A percentile compares a stretch with the other conserved stretches of the same genome.
These are phyloP conservation scores for Forbesichthys papilliferus DNA, from an alignment of 2,113 vertebrate species.

Conservation along the genomic window DNA sequence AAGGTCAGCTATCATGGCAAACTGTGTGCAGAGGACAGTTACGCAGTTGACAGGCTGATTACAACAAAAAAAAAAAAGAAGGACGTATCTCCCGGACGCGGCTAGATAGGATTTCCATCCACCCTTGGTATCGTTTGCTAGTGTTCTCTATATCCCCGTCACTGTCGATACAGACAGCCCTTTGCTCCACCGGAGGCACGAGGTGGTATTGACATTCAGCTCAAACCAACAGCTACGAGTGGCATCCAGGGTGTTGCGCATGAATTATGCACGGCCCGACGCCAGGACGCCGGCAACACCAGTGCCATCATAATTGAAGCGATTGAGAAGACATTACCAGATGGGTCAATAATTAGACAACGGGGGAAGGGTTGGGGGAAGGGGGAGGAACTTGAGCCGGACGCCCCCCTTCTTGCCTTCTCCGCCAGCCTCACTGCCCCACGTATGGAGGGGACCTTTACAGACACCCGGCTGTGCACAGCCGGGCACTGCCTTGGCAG, in stretches of 20 bases:
- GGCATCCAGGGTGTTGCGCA: conserved; percentile 73
- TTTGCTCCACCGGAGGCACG: conserved; percentile 58
- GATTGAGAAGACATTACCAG: conserved; percentile 82
- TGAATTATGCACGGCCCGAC: conserved; percentile 80
- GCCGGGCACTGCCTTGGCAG: conserved; percentile 34
- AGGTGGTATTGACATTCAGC: conserved; percentile 79
- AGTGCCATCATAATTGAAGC: conserved; percentile 83
- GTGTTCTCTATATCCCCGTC: conserved; percentile 55
- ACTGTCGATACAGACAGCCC: conserved; percentile 74
- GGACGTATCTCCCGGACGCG: conserved; percentile 43
- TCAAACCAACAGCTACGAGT: conserved; percentile 74
- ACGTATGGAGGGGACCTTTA: conserved; percentile 62
- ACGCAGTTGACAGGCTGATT: conserved; percentile 33
- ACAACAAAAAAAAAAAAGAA: conserved; percentile 2
- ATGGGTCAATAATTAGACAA: conserved; percentile 80
- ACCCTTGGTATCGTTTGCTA: conserved; percentile 60
- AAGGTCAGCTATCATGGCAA: conserved; percentile 67
- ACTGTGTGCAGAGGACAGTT: conserved; percentile 55
- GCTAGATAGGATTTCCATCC: conserved; percentile 55
- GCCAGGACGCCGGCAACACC: conserved; percentile 76
- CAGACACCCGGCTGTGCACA: conserved; percentile 35
- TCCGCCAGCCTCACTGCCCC: conserved; percentile 57
- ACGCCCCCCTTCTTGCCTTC: conserved; percentile 56
- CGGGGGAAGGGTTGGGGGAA: conserved; percentile 29
- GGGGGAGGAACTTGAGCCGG: conserved; percentile 72